Conservation (phyloP, 2,797 vertebrate species). For the Acanthurus lineatus region DNA sequence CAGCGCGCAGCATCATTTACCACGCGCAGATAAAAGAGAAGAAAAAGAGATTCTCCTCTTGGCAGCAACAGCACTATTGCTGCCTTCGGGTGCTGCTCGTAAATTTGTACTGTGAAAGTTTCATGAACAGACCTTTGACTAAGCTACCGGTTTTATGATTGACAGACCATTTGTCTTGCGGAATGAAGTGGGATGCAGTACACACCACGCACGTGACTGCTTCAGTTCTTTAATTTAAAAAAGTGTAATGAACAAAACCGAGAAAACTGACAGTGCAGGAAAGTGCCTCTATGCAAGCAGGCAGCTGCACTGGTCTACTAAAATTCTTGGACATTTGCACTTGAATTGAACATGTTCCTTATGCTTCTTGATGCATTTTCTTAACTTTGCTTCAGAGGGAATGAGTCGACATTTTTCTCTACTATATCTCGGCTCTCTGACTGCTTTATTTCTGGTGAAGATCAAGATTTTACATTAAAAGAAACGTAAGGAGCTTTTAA, state of each 20-base stretch:
- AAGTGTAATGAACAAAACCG: background rate
- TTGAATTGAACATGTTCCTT: no score
- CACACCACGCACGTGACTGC: background rate
- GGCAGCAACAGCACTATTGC: background rate
- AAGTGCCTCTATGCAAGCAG: no score
- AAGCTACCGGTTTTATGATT: background rate
- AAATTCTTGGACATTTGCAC: no score
- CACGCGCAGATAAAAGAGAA: constrained; percentile 63
- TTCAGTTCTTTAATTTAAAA: background rate
- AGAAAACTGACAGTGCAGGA: no score
- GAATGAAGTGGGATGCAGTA: background rate
- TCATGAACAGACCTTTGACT: accelerated
- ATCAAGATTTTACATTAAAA: no score
- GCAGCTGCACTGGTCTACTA: no score
- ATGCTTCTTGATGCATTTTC: no score
- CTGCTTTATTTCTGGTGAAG: no score
- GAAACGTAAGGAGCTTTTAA: no score
- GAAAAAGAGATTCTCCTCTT: constrained; percentile 47
- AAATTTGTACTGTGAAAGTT: background rate
- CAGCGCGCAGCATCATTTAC: constrained; percentile 75
- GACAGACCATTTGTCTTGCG: background rate
- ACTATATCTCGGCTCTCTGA: no score
- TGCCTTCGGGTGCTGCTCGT: constrained; percentile 55
- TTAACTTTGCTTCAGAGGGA: no score
- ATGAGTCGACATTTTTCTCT: no score